These are phyloP conservation scores for Adineta ricciae DNA, from an alignment of 2,888 invertebrate species.

Conservation along the genomic window DNA sequence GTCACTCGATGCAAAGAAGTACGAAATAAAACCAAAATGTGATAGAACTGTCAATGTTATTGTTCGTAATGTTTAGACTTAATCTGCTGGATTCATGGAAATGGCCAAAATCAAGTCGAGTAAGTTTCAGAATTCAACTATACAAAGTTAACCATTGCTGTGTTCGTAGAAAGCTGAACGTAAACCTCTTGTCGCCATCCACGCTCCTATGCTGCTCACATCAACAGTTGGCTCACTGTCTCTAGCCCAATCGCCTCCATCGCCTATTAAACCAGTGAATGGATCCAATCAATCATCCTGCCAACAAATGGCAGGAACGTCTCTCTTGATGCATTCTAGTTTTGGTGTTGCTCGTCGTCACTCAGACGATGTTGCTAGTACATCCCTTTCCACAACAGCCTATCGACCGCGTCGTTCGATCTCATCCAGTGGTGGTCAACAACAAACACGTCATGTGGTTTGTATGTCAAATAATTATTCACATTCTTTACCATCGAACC, in stretches of 20 bases:
- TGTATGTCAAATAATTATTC: constrained; percentile 10
- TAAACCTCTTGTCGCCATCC: background rate
- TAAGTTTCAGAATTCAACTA: background rate
- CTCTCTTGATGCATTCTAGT: background rate
- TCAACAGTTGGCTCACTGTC: background rate
- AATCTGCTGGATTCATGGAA: background rate
- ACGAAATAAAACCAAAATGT: background rate
- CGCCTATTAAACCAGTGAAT: background rate
- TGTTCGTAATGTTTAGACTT: background rate
- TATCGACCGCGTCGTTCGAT: constrained; percentile 18
- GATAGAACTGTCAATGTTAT: background rate
- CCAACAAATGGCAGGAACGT: background rate
- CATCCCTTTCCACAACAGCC: background rate
- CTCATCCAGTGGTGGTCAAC: background rate
- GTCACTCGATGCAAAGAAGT: constrained; percentile 8
- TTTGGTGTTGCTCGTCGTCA: background rate
- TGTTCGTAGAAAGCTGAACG: background rate
- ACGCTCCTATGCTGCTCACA: background rate
- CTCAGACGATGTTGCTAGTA: constrained; percentile 7
- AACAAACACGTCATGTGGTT: background rate
- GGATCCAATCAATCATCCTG: background rate
- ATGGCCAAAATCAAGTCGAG: constrained; percentile 6
- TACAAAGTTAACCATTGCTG: background rate
- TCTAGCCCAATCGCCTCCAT: constrained; percentile 6
- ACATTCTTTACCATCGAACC: background rate